Evolutionary conservation across 92 coral and sea anemone species (phyloP).

Genomic region (Anthopleura xanthogrammica): DNA sequence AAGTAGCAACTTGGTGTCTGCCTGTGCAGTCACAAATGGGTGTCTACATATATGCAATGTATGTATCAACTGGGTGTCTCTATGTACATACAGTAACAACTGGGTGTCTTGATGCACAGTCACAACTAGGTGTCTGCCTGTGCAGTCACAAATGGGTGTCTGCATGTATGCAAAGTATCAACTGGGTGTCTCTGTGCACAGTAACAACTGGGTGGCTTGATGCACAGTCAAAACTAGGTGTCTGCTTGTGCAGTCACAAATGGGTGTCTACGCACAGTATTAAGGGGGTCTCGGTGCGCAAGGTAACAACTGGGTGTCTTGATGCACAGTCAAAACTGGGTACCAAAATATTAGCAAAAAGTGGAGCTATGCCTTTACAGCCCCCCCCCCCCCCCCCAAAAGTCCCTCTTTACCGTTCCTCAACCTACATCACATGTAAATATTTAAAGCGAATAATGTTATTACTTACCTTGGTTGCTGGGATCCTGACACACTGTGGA

Average conservation of each 20-base stretch:
- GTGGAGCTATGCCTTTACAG: neutral
- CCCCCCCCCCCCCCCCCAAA: no score
- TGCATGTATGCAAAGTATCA: no score
- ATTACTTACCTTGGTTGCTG: constrained; percentile 19
- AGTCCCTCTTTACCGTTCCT: neutral
- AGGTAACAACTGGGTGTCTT: no score
- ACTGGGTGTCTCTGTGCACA: neutral
- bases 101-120: no score
- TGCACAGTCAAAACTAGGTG: neutral
- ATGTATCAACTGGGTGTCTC: neutral
- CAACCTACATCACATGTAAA: neutral
- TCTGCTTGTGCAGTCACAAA: neutral
- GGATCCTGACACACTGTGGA: neutral
- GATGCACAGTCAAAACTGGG: neutral
- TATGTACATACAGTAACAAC: no score
- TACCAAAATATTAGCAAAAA: neutral
- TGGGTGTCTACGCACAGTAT: neutral
- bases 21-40: neutral
- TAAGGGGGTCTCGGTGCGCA: neutral
- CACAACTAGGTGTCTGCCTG: neutral
- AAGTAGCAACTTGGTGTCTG: neutral
- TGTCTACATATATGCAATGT: no score
- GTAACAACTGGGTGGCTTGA: no score
- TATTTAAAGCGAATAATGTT: neutral
- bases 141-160: neutral